Percentiles rank a stretch among this genome's conserved stretches.
Conservation (phyloP, 2,113 vertebrate genomes). For the Gobio gobio region DNA sequence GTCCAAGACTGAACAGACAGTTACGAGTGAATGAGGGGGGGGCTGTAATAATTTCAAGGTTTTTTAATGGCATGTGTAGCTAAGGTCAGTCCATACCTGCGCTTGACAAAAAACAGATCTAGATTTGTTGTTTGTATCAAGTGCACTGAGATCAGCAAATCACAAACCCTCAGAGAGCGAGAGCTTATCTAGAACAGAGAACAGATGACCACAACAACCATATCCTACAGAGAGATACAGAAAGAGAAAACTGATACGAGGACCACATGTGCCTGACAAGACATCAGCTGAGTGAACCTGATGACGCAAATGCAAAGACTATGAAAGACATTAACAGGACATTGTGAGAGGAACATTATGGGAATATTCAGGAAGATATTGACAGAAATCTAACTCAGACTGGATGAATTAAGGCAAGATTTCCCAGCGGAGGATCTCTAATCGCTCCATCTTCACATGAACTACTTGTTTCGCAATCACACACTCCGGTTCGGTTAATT, state of each 20-base stretch:
- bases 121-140: conserved; percentile 54
- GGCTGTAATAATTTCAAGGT: conserved; percentile 48
- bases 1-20: conserved; percentile 6
- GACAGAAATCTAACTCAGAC: conserved; percentile 1
- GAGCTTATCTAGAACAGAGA: conserved; percentile 12
- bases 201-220: conserved; percentile 7
- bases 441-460: conserved; percentile 48
- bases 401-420: conserved; percentile 2
- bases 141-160: conserved; percentile 50
- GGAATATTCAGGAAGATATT: neutral
- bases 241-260: neutral
- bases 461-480: conserved; percentile 5
- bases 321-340: neutral
- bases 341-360: neutral
- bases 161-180: conserved; percentile 52
- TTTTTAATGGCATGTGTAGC: conserved; percentile 58
- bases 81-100: conserved; percentile 45
- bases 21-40: neutral
- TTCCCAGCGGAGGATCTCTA: conserved; percentile 33
- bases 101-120: conserved; percentile 58
- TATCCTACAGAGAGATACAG: neutral
- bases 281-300: neutral
- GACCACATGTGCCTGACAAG: neutral
- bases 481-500: conserved; percentile 45
- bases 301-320: neutral